phyloP scores from a whole-genome alignment of 2,888 invertebrate species.

The Ceratothoa steindachneri region DNA sequence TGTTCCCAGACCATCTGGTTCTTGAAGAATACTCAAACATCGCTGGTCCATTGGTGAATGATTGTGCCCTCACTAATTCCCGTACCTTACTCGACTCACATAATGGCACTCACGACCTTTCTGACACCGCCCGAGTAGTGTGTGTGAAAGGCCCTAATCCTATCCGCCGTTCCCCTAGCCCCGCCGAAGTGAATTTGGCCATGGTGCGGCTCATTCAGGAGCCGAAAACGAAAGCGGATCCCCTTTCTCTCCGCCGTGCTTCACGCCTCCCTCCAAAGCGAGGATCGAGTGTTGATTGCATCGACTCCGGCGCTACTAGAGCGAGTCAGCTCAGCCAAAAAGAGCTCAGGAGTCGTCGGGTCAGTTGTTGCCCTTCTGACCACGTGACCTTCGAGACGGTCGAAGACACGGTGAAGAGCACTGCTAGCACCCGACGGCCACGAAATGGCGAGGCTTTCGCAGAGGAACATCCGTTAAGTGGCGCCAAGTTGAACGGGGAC shows the following conservation, averaged over 20 bases:
- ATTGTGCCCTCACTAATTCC: background rate
- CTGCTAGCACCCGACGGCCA: constrained; percentile 32
- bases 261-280: background rate
- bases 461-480: constrained; percentile 19
- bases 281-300: constrained; percentile 23
- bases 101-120: background rate
- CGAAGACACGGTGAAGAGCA: constrained; percentile 41
- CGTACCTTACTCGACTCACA: too few species aligned
- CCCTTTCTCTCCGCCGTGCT: background rate
- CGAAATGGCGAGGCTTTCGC: constrained; percentile 36
- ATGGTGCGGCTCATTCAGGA: constrained; percentile 45
- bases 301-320: constrained; percentile 14
- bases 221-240: constrained; percentile 26
- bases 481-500: constrained; percentile 39
- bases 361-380: constrained; percentile 38
- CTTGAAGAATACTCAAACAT: background rate
- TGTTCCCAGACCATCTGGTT: background rate
- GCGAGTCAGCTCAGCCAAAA: constrained; percentile 4
- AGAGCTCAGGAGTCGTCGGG: constrained; percentile 17
- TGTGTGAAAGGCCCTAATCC: background rate
- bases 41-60: background rate
- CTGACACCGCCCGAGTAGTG: background rate
- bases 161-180: background rate
- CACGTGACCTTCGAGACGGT: constrained; percentile 32
- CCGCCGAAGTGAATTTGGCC: constrained; percentile 22